Percentiles rank a stretch among this genome's conserved stretches.
Evolutionary conservation across 2,797 vertebrate genomes (phyloP).

Genomic region (Pempheris klunzingeri): DNA sequence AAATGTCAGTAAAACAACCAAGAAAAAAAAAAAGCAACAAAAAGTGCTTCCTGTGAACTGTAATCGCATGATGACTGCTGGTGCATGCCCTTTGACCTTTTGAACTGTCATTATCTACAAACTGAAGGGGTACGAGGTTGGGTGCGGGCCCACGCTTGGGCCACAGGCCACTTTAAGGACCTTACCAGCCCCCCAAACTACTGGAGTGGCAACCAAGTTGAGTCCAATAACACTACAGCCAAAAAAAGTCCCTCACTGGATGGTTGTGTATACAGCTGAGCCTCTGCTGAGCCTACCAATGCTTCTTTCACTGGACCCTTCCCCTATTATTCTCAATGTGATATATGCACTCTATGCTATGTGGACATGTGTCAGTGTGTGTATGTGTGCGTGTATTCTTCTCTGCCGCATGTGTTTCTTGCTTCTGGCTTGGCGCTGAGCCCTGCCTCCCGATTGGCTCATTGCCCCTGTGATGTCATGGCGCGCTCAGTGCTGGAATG

Average conservation of each 20-base stretch:
- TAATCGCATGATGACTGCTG: conserved; percentile 95
- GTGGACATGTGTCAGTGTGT: conserved; percentile 78
- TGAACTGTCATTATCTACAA: conserved; percentile 88
- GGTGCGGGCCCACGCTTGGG: conserved; percentile 58
- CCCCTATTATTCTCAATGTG: conserved; percentile 79
- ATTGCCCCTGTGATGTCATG: conserved; percentile 75
- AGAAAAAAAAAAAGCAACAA: conserved; percentile 83
- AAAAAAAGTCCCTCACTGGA: conserved; percentile 71
- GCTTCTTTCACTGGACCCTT: conserved; percentile 76
- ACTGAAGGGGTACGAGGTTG: conserved; percentile 81
- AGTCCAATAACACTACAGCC: conserved; percentile 77
- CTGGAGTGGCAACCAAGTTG: conserved; percentile 61
- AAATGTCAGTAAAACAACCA: conserved; percentile 75
- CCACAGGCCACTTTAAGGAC: conserved; percentile 61
- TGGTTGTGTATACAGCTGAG: conserved; percentile 73
- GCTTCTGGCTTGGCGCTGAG: conserved; percentile 79
- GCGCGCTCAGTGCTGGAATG: conserved; percentile 74
- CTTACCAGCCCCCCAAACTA: conserved; percentile 24
- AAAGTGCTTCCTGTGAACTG: conserved; percentile 94
- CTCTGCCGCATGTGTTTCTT: conserved; percentile 83
- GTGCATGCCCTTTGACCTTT: conserved; percentile 93
- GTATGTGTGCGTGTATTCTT: conserved; percentile 73
- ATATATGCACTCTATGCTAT: conserved; percentile 88
- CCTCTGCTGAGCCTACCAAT: conserved; percentile 75
- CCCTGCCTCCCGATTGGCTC: conserved; percentile 72